Conservation (phyloP, 2,113 vertebrate genomes). For the Tiliqua scincoides region DNA sequence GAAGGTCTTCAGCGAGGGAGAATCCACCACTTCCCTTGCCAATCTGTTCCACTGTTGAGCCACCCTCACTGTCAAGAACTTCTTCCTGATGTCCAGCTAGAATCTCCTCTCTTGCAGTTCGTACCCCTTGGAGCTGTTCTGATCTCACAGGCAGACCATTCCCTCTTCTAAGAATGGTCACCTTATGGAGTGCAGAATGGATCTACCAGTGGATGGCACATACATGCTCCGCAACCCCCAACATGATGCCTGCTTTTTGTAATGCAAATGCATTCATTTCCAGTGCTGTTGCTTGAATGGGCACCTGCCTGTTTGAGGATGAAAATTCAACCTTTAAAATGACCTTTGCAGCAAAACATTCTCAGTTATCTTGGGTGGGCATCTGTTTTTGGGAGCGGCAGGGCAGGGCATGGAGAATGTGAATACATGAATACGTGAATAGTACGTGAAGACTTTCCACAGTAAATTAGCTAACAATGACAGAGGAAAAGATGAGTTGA, state of each 20-base stretch:
- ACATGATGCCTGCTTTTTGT: background rate
- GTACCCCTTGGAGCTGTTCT: too few species aligned
- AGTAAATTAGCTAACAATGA: constrained; percentile 56
- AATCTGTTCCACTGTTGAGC: too few species aligned
- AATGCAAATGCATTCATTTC: background rate
- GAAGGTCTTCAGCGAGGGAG: too few species aligned
- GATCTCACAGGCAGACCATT: too few species aligned
- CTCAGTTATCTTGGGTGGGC: constrained; percentile 43
- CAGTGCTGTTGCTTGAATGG: background rate
- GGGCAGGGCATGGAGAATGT: constrained; percentile 47
- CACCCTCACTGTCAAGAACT: too few species aligned
- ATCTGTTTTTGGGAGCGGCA: constrained; percentile 44
- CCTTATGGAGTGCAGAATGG: background rate
- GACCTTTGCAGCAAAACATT: background rate
- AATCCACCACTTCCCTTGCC: too few species aligned
- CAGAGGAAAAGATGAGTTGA: constrained; percentile 63
- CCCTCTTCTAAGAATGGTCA: too few species aligned
- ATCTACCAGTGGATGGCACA: background rate
- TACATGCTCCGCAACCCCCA: background rate
- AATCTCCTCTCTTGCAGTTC: too few species aligned
- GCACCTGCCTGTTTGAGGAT: constrained; percentile 14
- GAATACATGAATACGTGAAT: background rate
- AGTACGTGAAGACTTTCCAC: constrained; percentile 62
- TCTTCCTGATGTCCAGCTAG: too few species aligned
- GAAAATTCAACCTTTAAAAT: constrained; percentile 19